Conservation (phyloP, 2,113 vertebrate genomes). For the Charina bottae region DNA sequence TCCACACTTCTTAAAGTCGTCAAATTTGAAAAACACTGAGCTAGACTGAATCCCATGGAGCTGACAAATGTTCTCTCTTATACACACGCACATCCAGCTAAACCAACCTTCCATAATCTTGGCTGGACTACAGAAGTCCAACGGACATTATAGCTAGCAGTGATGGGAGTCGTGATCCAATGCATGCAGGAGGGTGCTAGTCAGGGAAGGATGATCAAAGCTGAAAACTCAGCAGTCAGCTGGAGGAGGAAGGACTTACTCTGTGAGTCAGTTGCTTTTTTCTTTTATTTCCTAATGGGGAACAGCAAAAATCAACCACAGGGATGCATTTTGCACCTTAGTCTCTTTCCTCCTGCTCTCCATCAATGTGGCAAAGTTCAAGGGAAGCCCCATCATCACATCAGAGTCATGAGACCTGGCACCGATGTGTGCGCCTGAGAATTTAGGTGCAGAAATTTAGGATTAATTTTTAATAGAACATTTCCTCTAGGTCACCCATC, state of each 20-base stretch:
- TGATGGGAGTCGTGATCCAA: background rate
- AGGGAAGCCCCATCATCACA: constrained; percentile 36
- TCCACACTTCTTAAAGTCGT: background rate
- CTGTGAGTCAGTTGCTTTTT: background rate
- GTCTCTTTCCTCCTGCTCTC: background rate
- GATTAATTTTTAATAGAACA: constrained; percentile 73
- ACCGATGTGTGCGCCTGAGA: constrained; percentile 53
- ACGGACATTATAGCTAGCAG: background rate
- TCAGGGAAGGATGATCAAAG: background rate
- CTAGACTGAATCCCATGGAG: background rate
- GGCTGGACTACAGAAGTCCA: background rate
- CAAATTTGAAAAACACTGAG: background rate
- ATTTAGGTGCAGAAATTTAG: constrained; percentile 28
- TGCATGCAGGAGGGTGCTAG: no score
- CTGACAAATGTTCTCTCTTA: background rate
- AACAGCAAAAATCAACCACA: constrained; percentile 59
- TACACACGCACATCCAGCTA: background rate
- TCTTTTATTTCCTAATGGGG: background rate
- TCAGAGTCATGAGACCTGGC: background rate
- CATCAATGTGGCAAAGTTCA: constrained; percentile 55
- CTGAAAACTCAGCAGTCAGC: no score
- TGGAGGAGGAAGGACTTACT: background rate
- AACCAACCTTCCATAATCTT: background rate
- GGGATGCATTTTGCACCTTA: constrained; percentile 41
- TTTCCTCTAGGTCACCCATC: constrained; percentile 59